Base-by-base conservation (phyloP, 2,888 invertebrate genomes). In the Amblyjoppa proteus region DNA sequence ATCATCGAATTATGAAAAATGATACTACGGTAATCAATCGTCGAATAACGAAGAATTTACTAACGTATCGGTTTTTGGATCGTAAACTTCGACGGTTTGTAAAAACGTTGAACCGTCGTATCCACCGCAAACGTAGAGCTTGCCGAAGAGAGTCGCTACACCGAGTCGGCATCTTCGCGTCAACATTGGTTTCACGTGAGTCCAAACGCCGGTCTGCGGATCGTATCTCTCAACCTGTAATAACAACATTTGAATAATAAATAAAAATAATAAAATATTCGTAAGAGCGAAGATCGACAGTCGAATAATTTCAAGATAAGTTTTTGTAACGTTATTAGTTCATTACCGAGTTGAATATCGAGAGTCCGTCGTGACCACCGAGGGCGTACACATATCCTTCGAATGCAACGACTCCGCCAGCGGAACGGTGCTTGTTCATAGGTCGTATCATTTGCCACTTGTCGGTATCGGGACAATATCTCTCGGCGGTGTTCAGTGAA, bases 311-410 rank as follows among this genome's bases (percentile, higher is more conserved):
- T 20, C 11, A n/a, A 28, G 11, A 5, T 38, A 31, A 77, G 11
- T 13, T 13, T 16, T 16, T 49, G 16, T 49, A 16, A 3, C 5
- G 16, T 16, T 49, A 5, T 49, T 49, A 3, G 45, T 16, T 49
- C 5, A 49, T 49, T 92, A 96, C 97, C 1, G 97, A 97, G 94
- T 97, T 97, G 93, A 97, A 98, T 89, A 98, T 98, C 6, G 97
- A 97, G 20, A 98, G 94, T 0, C 98, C 98, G 94, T 98, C 98
- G 92, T 98, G 98, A 0, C 98, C 98, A 20, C 98, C 98, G 61
- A 98, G 95, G 0, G 97, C 97, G 93, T 97, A 97, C 78, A 98
- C 96, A 90, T 96, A 96, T 51, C 97, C 97, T 93, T 95, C 95
- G 91, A 96, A 95, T 25, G 96, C 95, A 3, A 96, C 96, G 2